Percentiles rank a stretch among this genome's conserved stretches.
Evolutionary conservation across 2,113 vertebrate genomes (phyloP).

Genomic region (Macrotus californicus): DNA sequence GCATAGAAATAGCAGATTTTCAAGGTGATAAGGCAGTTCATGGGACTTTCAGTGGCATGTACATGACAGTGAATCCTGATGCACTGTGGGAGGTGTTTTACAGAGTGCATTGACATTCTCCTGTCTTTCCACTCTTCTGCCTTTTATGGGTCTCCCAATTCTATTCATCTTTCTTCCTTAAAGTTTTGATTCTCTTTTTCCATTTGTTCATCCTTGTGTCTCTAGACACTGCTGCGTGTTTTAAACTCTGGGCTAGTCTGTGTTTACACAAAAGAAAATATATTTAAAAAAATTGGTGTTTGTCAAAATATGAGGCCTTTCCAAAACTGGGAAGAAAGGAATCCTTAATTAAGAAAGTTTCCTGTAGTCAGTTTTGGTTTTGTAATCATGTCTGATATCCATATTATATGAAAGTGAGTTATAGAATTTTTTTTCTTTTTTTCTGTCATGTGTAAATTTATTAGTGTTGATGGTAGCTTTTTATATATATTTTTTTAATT

Average conservation of each 20-base stretch:
- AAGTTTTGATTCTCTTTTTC: not conserved
- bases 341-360: not conserved
- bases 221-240: not conserved
- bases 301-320: not conserved
- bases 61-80: not conserved
- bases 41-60: not conserved
- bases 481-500: no score
- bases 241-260: not conserved
- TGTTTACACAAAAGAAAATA: not conserved
- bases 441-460: no score
- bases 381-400: not conserved
- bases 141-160: not conserved
- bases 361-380: not conserved
- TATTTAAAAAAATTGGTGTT: not conserved
- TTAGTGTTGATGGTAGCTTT: no score
- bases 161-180: not conserved
- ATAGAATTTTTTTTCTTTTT: slow-evolving; percentile 6
- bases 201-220: not conserved
- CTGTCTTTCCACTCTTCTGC: not conserved
- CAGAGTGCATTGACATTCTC: not conserved
- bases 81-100: not conserved
- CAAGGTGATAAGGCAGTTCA: not conserved
- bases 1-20: not conserved
- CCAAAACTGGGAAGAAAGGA: not conserved
- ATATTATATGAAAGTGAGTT: not conserved